Percentiles rank a stretch among this genome's conserved stretches.
Conservation (phyloP, 2,888 invertebrate genomes). For the Toxonevra muliebris region DNA sequence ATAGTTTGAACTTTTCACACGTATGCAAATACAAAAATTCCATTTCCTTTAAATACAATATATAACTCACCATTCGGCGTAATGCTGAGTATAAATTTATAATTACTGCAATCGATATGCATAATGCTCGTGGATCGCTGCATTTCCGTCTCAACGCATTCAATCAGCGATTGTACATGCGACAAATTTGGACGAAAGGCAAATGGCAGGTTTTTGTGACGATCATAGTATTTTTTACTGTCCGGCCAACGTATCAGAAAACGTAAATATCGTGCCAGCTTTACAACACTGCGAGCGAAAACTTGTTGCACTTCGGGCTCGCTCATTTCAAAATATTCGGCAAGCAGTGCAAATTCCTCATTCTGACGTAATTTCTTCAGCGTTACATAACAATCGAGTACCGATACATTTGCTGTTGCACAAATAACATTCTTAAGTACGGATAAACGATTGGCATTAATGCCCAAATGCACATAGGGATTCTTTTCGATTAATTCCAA, state of each 20-base stretch:
- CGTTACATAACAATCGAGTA: conserved; percentile 60
- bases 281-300: conserved; percentile 55
- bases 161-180: conserved; percentile 62
- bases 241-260: conserved; percentile 62
- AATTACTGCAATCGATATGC: conserved; percentile 57
- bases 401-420: conserved; percentile 52
- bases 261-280: conserved; percentile 58
- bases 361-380: conserved; percentile 60
- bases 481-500: conserved; percentile 58
- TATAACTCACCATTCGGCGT: conserved; percentile 55
- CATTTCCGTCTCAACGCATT: conserved; percentile 63
- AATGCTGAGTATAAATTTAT: conserved; percentile 62
- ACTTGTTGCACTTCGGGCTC: conserved; percentile 57
- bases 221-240: conserved; percentile 59
- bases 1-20: too few species aligned
- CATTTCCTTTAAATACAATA: too few species aligned
- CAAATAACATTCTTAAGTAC: conserved; percentile 60
- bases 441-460: conserved; percentile 50
- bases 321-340: conserved; percentile 59
- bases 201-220: conserved; percentile 61
- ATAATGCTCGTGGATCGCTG: conserved; percentile 43
- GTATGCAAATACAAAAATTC: too few species aligned
- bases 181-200: conserved; percentile 59
- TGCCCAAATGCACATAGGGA: conserved; percentile 55
- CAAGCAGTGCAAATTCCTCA: conserved; percentile 58